Base-by-base conservation (phyloP, 2,888 invertebrate genomes). In the Apotomis betuletana region DNA sequence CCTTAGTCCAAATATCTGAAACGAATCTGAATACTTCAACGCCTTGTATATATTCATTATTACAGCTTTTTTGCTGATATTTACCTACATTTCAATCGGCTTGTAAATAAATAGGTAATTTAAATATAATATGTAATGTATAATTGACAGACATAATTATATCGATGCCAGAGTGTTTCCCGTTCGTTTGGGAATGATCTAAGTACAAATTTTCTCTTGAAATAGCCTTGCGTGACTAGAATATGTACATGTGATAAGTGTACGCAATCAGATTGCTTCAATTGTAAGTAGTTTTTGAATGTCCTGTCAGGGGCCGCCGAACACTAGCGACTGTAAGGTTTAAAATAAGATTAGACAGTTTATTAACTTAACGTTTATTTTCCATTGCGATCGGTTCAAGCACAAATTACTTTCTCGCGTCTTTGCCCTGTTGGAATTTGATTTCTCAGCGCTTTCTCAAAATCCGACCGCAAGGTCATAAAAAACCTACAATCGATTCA, bases 151-250 rank as follows among this genome's bases (percentile, higher is more conserved):
- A 49, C 9, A 41, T 41, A 4, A 41, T 41, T 41, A 6, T 62
- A 52, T 15, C 38, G 27, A n/a, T 15, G 1, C 10, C 3, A 52
- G 41, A 44, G 8, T 64, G 41, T 55, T 64, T 44, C 15, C 15
- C 15, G 12, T 4, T 44, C 12, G 41, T 51, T 36, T 41, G 15
- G 38, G 13, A 41, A 59, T 61, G 6, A 51, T 49, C 44, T 67
- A 58, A 67, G 62, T 62, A 69, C 69, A 69, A 69, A 51, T 69
- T 63, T 69, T 62, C 57, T 63, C 62, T 51, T 69, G 46, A 55
- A 38, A 51, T 10, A 60, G 36, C 54, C 36, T 55, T 49, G 61
- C 46, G 15, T 69, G 61, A 46, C 9, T 41, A 9, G 5, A 36
- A 36, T 63, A 41, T 41, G 13, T 36, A n/a, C 1, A 6, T 51